Evolutionary conservation across 2,113 vertebrate genomes (phyloP), one percentile per base, ranked within the genome.

Genomic region (Hiodon tergisus): DNA sequence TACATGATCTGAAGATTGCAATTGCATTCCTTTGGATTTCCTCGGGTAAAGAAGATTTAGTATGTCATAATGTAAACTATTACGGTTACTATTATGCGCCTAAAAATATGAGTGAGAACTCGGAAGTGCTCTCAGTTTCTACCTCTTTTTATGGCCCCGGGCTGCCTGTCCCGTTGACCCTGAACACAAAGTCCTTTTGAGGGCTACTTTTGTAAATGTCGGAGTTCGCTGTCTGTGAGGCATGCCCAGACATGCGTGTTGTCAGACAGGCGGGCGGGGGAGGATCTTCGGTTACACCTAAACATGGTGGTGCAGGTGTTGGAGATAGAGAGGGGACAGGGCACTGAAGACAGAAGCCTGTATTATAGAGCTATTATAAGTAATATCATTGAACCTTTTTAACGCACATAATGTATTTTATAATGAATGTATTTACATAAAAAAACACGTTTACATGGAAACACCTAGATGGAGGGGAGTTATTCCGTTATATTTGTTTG

Each of bases 301-400:
- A 51, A 67, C 47, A 50, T 67, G 66, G 66, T 51, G 66, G 48
- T 51, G 13, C 66, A 67, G 66, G 66, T 67, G 66, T 6, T 48
- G 13, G 3, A 31, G 31, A 31, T 31, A 31, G 6, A 50, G 9
- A 14, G 5, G 47, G 16, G 31, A 65, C 31, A 2, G 13, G 2
- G 66, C 2, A 2, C 0, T 67, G 46, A 67, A 67, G 47, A 51
- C 47, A 6, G 1, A 5, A 51, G 13, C n/a, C 66, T 68, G n/a
- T n/a, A n/a, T n/a, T n/a, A n/a, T n/a, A n/a, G n/a, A n/a, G n/a
- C n/a, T 68, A 52, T 68, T 50, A 51, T 13, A 31, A 31, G 31
- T 31, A 31, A 31, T 31, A 31, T 31, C 31, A 1, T 31, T 31
- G 31, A 31, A 31, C 31, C 31, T 31, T 31, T 31, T 31, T 31